These are phyloP conservation scores for Myathropa florea DNA, from an alignment of 2,888 invertebrate genomes.

Conservation along the genomic window DNA sequence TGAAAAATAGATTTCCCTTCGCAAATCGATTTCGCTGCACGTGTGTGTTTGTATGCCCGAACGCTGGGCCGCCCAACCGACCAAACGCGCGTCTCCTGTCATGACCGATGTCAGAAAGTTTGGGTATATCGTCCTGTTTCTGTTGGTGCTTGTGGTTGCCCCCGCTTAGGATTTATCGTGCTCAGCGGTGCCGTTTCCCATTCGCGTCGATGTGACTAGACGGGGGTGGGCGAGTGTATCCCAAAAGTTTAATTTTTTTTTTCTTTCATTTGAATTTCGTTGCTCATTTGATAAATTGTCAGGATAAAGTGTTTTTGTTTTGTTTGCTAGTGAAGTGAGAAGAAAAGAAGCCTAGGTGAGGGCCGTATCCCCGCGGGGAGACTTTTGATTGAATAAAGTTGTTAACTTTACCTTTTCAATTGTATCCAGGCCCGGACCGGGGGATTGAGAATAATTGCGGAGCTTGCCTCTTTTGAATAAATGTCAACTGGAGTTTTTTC, in stretches of 20 bases:
- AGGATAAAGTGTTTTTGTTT: conserved; percentile 68
- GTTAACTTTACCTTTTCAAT: conserved; percentile 70
- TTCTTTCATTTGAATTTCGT: conserved; percentile 54
- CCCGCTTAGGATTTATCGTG: conserved; percentile 49
- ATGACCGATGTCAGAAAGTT: conserved; percentile 69
- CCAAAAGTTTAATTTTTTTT: conserved; percentile 15
- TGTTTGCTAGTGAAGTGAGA: conserved; percentile 33
- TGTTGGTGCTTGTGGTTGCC: conserved; percentile 32
- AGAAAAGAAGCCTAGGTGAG: conserved; percentile 11
- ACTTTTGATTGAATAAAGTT: conserved; percentile 71
- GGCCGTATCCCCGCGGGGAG: conserved; percentile 48
- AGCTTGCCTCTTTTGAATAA: conserved; percentile 60
- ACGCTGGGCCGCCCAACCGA: not conserved
- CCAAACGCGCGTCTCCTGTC: conserved; percentile 15
- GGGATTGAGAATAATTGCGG: conserved; percentile 63
- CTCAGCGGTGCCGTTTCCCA: conserved; percentile 46
- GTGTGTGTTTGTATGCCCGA: not conserved
- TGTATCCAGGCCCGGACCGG: conserved; percentile 40
- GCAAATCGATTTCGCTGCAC: conserved; percentile 56
- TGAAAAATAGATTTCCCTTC: conserved; percentile 68
- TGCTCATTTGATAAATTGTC: conserved; percentile 70
- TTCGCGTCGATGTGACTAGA: conserved; percentile 30
- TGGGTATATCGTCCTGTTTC: conserved; percentile 34
- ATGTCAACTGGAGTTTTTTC: conserved; percentile 57
- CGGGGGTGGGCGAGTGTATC: not conserved